Percentiles rank a stretch among this genome's conserved stretches.
Conservation (phyloP, 2,113 vertebrate genomes). For the Cyanistes caeruleus region DNA sequence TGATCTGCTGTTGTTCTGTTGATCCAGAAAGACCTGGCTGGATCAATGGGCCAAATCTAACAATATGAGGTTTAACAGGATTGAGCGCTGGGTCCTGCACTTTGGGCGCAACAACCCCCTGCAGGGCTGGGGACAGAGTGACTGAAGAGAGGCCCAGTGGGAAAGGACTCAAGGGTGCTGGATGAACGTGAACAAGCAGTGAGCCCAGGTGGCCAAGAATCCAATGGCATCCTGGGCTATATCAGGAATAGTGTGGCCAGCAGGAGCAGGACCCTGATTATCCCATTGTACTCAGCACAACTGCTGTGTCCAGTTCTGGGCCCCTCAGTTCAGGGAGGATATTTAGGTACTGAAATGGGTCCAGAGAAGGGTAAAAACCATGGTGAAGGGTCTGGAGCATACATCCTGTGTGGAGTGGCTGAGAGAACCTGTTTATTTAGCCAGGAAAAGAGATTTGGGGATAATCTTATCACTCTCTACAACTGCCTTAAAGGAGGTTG, state of each 20-base stretch:
- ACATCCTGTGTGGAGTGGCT: not conserved
- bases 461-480: too few relatives aligned
- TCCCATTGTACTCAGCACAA: accelerated
- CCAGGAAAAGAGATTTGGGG: not conserved
- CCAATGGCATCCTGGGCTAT: not conserved
- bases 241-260: not conserved
- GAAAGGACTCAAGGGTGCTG: not conserved
- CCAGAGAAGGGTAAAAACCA: not conserved
- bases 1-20: not conserved
- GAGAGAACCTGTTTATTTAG: not conserved
- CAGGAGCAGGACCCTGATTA: not conserved
- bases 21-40: not conserved
- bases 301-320: not conserved
- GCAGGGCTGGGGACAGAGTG: not conserved
- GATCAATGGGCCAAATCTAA: not conserved
- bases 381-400: not conserved
- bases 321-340: not conserved
- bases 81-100: not conserved
- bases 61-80: not conserved
- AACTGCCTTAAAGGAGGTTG: not conserved
- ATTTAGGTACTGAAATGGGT: not conserved
- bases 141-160: not conserved
- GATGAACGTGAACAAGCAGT: not conserved
- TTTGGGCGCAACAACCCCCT: not conserved
- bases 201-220: not conserved